These are phyloP conservation scores for Pristionchus pacificus DNA, from an alignment of 1,140 invertebrate genomes.

Conservation along the genomic window DNA sequence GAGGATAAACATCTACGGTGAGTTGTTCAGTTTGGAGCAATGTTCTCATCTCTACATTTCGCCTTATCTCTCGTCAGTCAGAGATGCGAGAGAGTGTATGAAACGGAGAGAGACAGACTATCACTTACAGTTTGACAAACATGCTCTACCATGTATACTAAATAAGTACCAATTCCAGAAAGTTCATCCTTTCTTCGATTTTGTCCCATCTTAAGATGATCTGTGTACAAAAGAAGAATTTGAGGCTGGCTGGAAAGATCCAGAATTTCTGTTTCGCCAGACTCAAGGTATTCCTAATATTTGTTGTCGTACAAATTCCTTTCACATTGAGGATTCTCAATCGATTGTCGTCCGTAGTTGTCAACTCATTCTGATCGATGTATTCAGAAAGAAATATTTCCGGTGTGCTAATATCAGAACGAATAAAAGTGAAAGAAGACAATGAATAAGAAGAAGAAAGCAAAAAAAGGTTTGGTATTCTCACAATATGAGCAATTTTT, in stretches of 20 bases:
- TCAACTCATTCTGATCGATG: conserved; percentile 78
- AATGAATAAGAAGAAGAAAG: conserved; percentile 71
- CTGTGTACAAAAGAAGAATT: neutral
- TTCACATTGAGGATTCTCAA: conserved; percentile 37
- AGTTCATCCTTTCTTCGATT: neutral
- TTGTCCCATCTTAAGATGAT: neutral
- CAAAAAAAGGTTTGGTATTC: conserved; percentile 70
- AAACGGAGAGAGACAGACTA: no score
- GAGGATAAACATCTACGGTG: conserved; percentile 51
- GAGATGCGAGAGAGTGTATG: no score
- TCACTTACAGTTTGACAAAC: no score
- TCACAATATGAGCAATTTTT: no score
- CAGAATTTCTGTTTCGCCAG: neutral
- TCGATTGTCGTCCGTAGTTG: conserved; percentile 46
- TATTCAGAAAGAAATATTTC: conserved; percentile 92
- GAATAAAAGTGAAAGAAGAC: conserved; percentile 83
- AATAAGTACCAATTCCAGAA: no score
- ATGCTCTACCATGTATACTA: no score
- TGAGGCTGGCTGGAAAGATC: neutral
- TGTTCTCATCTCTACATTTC: no score
- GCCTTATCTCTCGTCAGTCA: no score
- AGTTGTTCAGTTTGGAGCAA: no score
- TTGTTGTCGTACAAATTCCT: neutral
- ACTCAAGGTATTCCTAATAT: neutral
- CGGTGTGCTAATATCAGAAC: conserved; percentile 68